These are phyloP conservation scores for Cebus imitator DNA, from an alignment of 2,113 vertebrate genomes.

Conservation along the genomic window DNA sequence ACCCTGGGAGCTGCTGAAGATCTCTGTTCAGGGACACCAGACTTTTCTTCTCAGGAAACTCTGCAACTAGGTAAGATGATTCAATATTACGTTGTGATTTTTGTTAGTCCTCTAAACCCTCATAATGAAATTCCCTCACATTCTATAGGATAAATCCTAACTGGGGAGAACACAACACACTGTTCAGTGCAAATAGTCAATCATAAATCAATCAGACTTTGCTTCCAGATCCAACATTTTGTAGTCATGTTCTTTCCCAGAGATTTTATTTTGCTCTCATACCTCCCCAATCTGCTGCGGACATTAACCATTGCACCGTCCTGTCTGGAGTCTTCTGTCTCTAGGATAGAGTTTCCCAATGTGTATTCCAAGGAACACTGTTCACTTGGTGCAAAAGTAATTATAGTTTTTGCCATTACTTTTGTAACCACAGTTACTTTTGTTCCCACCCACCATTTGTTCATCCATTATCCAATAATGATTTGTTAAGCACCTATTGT, in stretches of 20 bases:
- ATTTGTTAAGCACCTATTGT: background rate
- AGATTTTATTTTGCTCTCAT: background rate
- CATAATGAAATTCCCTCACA: constrained; percentile 22
- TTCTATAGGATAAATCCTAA: background rate
- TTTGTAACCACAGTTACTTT: too few species aligned
- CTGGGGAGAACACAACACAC: background rate
- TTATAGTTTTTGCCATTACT: too few species aligned
- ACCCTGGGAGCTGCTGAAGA: too few species aligned
- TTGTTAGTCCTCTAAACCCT: constrained; percentile 18
- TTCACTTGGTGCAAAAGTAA: too few species aligned
- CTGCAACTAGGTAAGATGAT: background rate
- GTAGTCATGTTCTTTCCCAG: constrained; percentile 32
- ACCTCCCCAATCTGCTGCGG: background rate
- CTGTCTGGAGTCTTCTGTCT: background rate
- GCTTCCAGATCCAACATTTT: constrained; percentile 41
- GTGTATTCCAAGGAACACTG: background rate
- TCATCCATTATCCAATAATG: background rate
- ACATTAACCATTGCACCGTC: background rate
- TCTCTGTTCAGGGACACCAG: background rate
- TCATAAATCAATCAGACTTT: background rate
- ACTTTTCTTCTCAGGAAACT: background rate
- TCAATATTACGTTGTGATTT: background rate
- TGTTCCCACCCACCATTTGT: background rate
- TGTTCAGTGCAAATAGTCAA: background rate
- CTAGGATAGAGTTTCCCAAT: background rate